Base-by-base conservation (phyloP, 2,888 invertebrate species). In the Patella caerulea region DNA sequence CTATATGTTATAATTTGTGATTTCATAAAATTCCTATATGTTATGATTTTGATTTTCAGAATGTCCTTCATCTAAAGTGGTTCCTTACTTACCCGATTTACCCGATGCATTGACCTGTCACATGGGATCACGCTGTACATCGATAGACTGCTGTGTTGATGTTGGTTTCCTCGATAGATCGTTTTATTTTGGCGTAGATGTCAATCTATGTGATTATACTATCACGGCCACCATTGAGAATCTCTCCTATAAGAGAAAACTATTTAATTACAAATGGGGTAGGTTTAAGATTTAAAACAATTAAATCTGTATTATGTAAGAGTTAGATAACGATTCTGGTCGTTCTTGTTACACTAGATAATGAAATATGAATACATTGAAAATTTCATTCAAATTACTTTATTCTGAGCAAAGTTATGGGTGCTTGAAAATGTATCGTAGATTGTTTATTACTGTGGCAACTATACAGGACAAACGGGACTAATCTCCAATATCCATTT, bases 201-300 rank as follows among this genome's bases (percentile, higher is more conserved):
- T 79, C n/a, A 75, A 79, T 71, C 74, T 77, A 15, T 79, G 79
- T 72, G 73, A 75, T 24, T 77, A 74, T 54, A 72, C 72, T 5
- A 79, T 82, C n/a, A 73, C 55, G 76, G 80, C 79, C 15, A 75
- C 73, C 14, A 17, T 84, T 19, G 84, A 84, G 59, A 81, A 78
- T 17, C 59, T 78, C 53, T 56, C 75, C 17, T 82, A 79, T 71
- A 65, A 80, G 3, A 54, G 76, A 9, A 73, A 52, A 29, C 73
- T 83, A 0, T 29, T 83, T 9, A 76, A 82, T 45, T 83, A 81
- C 69, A 19, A 79, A 45, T 84, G 79, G 80, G 82, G 84, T 82
- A 76, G 15, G 79, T 73, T 59, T 45, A 3, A 45, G 34, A 45
- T 5, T 45, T 45, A 45, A 45, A 4, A 45, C 34, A 45, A 45